Percentiles rank a stretch among this genome's conserved stretches.
Evolutionary conservation across 1,140 invertebrate genomes (phyloP).

Genomic region (Notospermus geniculatus): DNA sequence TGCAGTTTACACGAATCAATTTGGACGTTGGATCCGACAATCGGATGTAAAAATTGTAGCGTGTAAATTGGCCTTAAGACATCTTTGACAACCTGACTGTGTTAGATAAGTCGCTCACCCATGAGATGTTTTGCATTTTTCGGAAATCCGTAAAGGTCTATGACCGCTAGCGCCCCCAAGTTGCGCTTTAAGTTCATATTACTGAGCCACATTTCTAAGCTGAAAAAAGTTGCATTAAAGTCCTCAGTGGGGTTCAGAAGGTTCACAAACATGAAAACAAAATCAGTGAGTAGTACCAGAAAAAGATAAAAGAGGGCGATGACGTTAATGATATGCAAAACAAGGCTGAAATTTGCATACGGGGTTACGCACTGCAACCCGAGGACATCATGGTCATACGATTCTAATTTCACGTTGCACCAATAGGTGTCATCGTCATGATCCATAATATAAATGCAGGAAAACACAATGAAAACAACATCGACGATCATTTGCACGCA

Average conservation of each 20-base stretch:
- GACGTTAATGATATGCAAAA: background rate
- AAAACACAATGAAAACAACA: no score
- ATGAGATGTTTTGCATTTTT: no score
- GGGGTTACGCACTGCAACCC: background rate
- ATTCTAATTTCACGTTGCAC: background rate
- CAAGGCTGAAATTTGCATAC: background rate
- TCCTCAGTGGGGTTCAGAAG: constrained; percentile 1
- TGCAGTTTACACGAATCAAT: no score
- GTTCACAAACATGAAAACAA: background rate
- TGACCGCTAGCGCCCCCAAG: background rate
- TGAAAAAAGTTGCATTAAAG: constrained; percentile 1
- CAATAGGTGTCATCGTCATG: background rate
- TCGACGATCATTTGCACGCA: background rate
- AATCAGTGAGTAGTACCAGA: background rate
- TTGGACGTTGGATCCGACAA: no score
- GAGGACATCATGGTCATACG: background rate
- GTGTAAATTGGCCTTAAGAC: no score
- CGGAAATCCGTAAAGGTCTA: background rate
- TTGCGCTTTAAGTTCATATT: constrained; percentile 1
- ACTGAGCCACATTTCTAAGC: background rate
- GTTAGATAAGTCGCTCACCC: no score
- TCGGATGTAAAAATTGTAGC: no score
- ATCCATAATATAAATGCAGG: background rate
- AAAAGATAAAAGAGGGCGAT: background rate
- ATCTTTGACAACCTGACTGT: no score